Percentiles rank a stretch among this genome's conserved stretches.
These are phyloP conservation scores for Poliocrania exsul DNA, from an alignment of 2,797 vertebrate species.

Conservation along the genomic window DNA sequence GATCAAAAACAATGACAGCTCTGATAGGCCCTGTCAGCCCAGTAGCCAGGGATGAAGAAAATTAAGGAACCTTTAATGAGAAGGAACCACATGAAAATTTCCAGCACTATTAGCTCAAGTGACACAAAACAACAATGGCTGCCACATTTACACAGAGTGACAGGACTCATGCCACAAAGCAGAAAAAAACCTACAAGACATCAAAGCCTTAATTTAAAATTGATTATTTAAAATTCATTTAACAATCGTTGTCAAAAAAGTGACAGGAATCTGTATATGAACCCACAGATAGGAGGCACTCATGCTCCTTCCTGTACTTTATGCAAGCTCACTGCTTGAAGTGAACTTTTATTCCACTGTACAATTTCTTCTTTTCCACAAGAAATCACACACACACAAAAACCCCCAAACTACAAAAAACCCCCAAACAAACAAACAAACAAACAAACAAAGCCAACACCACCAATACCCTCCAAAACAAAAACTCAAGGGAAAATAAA, in stretches of 20 bases:
- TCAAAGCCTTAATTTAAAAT: not conserved
- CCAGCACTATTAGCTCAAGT: not conserved
- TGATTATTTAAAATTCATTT: not conserved
- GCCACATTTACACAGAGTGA: not conserved
- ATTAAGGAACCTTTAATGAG: not conserved
- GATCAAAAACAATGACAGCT: not conserved
- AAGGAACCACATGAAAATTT: not conserved
- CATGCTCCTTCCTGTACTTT: not conserved
- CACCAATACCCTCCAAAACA: not conserved
- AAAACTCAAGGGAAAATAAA: not conserved
- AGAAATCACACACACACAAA: not conserved
- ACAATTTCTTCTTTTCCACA: not conserved
- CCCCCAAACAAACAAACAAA: not conserved
- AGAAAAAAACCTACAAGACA: not conserved
- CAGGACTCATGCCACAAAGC: rapidly evolving
- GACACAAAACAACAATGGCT: not conserved
- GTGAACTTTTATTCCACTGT: not conserved
- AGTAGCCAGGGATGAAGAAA: not conserved
- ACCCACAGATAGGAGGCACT: not conserved
- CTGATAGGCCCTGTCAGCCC: not conserved
- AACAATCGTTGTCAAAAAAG: not conserved
- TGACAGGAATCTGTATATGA: not conserved
- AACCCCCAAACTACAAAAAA: not conserved
- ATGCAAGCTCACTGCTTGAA: not conserved
- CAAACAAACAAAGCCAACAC: not conserved